Percentiles rank a stretch among this genome's conserved stretches.
These are phyloP conservation scores for Lichenostomus cassidix DNA, from an alignment of 2,113 vertebrate species.

Conservation along the genomic window DNA sequence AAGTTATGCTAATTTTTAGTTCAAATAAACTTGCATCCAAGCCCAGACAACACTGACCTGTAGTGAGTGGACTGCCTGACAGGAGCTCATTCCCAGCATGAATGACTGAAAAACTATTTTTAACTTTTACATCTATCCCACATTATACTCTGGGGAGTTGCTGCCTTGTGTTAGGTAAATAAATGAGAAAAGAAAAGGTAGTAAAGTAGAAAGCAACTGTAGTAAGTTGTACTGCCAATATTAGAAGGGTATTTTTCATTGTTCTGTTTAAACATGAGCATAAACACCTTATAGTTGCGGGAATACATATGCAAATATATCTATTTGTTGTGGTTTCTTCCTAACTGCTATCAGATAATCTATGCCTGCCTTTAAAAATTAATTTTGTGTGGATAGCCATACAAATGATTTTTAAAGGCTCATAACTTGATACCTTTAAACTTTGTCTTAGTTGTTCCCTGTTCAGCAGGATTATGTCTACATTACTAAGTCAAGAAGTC, in stretches of 20 bases:
- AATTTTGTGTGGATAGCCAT: not conserved
- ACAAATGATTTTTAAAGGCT: not conserved
- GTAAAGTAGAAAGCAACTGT: not conserved
- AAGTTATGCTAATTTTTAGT: not conserved
- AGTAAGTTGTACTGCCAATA: not conserved
- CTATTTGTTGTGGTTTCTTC: not conserved
- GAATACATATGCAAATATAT: not conserved
- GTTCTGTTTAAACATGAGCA: not conserved
- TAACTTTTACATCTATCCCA: not conserved
- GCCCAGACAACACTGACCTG: rapidly evolving
- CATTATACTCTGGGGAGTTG: not conserved
- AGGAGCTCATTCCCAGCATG: not conserved
- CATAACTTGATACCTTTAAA: not conserved
- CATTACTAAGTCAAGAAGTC: not conserved
- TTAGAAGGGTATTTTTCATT: not conserved
- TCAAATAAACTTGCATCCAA: not conserved
- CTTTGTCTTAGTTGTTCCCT: not conserved
- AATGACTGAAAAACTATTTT: not conserved
- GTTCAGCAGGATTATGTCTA: not conserved
- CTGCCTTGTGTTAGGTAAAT: not conserved
- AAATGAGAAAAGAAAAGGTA: not conserved
- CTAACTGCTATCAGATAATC: not conserved
- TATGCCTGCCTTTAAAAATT: not conserved
- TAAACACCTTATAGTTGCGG: not conserved
- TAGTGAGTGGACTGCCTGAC: not conserved